Conservation (phyloP, 2,797 vertebrate genomes). For the Myoxocephalus aenaeus region DNA sequence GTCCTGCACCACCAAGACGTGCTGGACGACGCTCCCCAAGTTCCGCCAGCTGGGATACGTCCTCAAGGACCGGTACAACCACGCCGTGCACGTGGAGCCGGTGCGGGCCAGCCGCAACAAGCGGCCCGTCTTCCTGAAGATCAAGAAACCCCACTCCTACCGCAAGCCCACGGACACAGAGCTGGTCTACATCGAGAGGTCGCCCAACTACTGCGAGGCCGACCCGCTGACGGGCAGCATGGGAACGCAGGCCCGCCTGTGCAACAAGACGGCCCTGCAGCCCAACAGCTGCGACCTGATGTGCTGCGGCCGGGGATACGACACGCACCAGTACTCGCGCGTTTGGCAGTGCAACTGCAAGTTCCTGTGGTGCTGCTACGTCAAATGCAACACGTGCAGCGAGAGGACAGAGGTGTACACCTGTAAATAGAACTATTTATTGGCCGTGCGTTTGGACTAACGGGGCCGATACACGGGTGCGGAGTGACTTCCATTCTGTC, state of each 20-base stretch:
- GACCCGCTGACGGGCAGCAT: conserved; percentile 93
- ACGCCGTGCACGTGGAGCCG: conserved; percentile 94
- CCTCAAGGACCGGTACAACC: conserved; percentile 96
- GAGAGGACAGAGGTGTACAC: conserved; percentile 98
- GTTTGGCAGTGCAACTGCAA: conserved; percentile 99
- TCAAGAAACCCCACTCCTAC: conserved; percentile 95
- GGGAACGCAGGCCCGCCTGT: conserved; percentile 95
- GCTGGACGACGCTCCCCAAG: conserved; percentile 97
- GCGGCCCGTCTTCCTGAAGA: conserved; percentile 95
- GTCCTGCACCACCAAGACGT: conserved; percentile 97
- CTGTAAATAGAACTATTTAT: conserved; percentile 90
- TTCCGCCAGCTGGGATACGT: conserved; percentile 96
- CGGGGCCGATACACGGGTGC: conserved; percentile 16
- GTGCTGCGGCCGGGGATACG: conserved; percentile 97
- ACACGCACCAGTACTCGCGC: conserved; percentile 96
- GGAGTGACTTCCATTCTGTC: conserved; percentile 10
- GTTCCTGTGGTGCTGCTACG: conserved; percentile 99
- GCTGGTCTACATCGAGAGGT: conserved; percentile 96
- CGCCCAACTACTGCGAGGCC: conserved; percentile 97
- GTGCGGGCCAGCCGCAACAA: conserved; percentile 96
- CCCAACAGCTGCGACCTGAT: conserved; percentile 95
- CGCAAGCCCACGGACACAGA: conserved; percentile 97
- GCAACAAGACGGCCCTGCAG: conserved; percentile 95
- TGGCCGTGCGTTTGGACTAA: conserved; percentile 39
- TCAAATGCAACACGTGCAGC: conserved; percentile 98